Evolutionary conservation across 2,113 vertebrate species (phyloP), one percentile per base, ranked within the genome.

Genomic region (Xenopus borealis): DNA sequence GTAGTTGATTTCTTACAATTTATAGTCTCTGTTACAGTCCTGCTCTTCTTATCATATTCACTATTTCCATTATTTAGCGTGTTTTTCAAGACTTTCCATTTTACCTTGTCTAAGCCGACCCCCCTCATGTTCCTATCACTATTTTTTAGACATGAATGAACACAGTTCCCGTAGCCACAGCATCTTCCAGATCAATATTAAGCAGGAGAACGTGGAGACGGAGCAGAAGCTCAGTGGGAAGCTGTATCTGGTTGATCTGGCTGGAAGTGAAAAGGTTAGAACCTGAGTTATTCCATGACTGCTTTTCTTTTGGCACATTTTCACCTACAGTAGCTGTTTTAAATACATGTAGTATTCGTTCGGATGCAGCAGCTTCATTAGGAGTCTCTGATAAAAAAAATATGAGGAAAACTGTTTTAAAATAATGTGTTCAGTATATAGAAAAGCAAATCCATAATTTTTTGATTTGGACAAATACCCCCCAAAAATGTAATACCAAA

Each of bases 141-240:
- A 27, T 27, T 1, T 73, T 78, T 61, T 72, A 97, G 96, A 97
- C 82, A 98, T 98, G 96, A 98, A 98, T 47, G 95, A 98, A 76
- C 95, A 98, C 90, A 98, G 96, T 80, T 97, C 95, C 62, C 93
- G 95, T 53, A 97, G 95, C 80, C 96, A 98, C 82, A 95, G 95
- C 86, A 98, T 98, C 83, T 98, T 97, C 91, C 93, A 98, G 72
- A 96, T 98, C 88, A 96, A 94, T 87, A 96, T 98, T 87, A 98
- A 97, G 84, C 95, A 98, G 83, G 96, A 98, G 81, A 94, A 98
- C 33, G 87, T 96, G 82, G 96, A 98, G 85, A 96, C 96, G 0
- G 96, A 98, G 83, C 95, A 94, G 89, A 95, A 97, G 69, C 93
- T 97, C 69, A 90, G 92, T 33, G 96, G 96, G 70, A 98, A 98